Percentiles rank a stretch among this genome's conserved stretches.
Conservation (phyloP, 2,113 vertebrate species). For the Cynopterus brachyotis region DNA sequence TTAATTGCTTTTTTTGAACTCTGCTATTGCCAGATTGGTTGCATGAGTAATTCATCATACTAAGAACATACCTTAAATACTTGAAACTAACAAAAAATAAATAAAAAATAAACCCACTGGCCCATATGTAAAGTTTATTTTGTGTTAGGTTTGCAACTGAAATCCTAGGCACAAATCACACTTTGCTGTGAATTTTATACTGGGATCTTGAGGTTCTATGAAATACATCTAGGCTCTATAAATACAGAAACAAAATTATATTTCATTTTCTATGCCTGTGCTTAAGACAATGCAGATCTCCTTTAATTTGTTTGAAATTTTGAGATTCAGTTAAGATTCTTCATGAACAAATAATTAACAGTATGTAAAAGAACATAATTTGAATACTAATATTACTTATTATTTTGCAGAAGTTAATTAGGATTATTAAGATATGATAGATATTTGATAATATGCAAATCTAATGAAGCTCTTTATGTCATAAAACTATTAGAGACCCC, state of each 20-base stretch:
- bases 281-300: not conserved
- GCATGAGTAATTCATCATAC: not conserved
- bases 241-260: not conserved
- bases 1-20: not conserved
- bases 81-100: too few species aligned
- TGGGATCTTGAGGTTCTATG: not conserved
- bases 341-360: not conserved
- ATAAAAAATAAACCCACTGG: not conserved
- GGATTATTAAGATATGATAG: not conserved
- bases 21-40: not conserved
- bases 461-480: not conserved
- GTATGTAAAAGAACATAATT: not conserved
- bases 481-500: not conserved
- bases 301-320: not conserved
- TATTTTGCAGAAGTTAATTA: not conserved
- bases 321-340: not conserved
- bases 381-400: not conserved
- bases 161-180: not conserved
- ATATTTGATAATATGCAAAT: not conserved
- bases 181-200: not conserved
- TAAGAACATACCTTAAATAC: not conserved
- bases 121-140: not conserved
- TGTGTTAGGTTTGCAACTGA: not conserved
- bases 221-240: fast-evolving
- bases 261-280: not conserved